phyloP scores from a whole-genome alignment of 1,140 invertebrate genomes.

The Pachypsylla venusta region DNA sequence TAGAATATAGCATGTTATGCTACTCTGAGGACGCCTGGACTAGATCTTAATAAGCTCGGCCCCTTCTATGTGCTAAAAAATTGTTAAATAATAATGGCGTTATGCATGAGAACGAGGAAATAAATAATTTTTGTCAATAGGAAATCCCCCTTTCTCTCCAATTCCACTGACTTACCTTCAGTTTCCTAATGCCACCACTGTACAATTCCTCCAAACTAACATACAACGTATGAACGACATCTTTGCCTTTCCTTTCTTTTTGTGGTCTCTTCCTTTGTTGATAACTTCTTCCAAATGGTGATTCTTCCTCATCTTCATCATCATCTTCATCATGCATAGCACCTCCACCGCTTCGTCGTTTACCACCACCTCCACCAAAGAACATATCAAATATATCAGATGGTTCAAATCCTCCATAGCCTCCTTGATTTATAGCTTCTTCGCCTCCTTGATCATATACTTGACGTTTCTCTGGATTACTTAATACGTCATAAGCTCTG shows the following conservation, averaged over 20 bases:
- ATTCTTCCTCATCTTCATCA: not conserved
- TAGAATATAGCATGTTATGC: too few species aligned
- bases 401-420: slow-evolving; percentile 45
- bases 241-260: slow-evolving; percentile 68
- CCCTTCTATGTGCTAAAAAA: too few species aligned
- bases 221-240: slow-evolving; percentile 84
- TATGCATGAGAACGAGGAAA: too few species aligned
- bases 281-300: not conserved
- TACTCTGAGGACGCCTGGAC: too few species aligned
- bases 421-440: slow-evolving; percentile 37
- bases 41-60: too few species aligned
- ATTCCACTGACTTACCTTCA: too few species aligned
- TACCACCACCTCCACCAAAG: slow-evolving; percentile 52
- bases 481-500: slow-evolving; percentile 71
- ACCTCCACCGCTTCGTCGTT: slow-evolving; percentile 39
- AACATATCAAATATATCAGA: slow-evolving; percentile 99
- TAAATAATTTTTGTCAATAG: too few species aligned
- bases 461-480: slow-evolving; percentile 47
- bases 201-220: slow-evolving; percentile 94
- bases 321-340: slow-evolving; percentile 19
- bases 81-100: too few species aligned
- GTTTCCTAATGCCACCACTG: slow-evolving; percentile 83
- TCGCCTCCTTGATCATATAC: slow-evolving; percentile 58
- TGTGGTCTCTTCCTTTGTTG: too few species aligned
- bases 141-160: too few species aligned